Conservation (phyloP, 2,888 invertebrate species). For the Ischnura elegans region DNA sequence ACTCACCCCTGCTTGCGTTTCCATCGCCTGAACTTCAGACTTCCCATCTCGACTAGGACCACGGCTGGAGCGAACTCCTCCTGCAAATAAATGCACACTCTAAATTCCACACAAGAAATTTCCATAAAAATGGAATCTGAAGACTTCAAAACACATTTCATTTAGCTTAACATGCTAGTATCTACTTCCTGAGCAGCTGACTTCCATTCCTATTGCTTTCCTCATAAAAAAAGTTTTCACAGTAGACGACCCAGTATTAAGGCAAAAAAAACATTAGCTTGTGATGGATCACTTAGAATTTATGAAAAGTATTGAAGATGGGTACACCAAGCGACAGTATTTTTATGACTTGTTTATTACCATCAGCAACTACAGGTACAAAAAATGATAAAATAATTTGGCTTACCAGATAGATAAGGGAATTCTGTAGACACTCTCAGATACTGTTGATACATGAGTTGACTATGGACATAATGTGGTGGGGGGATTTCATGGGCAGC, state of each 20-base stretch:
- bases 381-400: neutral
- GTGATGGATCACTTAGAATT: too few species aligned
- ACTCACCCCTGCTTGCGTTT: conserved; percentile 81
- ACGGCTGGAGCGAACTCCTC: conserved; percentile 71
- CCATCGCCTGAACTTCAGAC: conserved; percentile 69
- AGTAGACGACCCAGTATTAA: too few species aligned
- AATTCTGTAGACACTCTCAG: conserved; percentile 78
- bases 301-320: too few species aligned
- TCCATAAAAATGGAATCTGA: neutral
- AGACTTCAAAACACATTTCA: neutral
- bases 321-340: too few species aligned
- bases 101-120: neutral
- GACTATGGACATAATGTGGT: conserved; percentile 80
- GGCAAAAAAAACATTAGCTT: too few species aligned
- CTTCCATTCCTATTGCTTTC: too few species aligned
- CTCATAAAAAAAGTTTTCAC: too few species aligned
- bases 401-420: conserved; percentile 72
- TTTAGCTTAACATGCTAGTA: too few species aligned
- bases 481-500: conserved; percentile 74
- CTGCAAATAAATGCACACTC: conserved; percentile 68
- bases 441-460: conserved; percentile 80
- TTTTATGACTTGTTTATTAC: too few species aligned
- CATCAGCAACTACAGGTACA: too few species aligned
- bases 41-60: conserved; percentile 71
- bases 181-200: too few species aligned